A percentile compares a stretch with the other conserved stretches of the same genome.
These are phyloP conservation scores for Pristionchus entomophagus DNA, from an alignment of 2,888 invertebrate species.

Conservation along the genomic window DNA sequence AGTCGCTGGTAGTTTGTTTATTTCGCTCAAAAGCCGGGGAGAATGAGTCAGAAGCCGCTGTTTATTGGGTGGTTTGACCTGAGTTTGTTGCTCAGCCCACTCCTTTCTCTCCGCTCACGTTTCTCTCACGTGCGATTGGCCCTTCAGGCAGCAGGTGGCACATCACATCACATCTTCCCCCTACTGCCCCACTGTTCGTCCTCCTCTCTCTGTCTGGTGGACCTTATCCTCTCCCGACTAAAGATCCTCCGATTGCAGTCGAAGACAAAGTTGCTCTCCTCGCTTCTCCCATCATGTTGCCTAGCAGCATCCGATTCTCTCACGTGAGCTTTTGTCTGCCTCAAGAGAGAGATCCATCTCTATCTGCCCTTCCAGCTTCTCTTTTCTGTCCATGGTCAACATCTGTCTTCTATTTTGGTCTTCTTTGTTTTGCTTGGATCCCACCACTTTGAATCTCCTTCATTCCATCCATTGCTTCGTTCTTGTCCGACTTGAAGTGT, in stretches of 20 bases:
- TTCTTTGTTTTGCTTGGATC: conserved; percentile 21
- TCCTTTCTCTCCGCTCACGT: conserved; percentile 1
- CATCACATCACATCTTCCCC: conserved; percentile 10
- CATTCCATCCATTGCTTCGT: neutral
- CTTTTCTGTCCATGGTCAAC: neutral
- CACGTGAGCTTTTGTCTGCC: neutral
- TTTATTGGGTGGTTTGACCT: neutral
- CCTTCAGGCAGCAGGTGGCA: neutral
- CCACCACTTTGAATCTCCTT: no score
- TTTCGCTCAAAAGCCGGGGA: neutral
- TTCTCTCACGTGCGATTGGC: neutral
- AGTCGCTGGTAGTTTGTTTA: neutral
- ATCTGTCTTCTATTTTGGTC: neutral
- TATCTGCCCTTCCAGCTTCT: neutral
- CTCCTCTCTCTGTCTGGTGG: neutral
- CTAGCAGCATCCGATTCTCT: neutral
- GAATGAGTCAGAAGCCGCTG: neutral
- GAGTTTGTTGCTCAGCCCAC: neutral
- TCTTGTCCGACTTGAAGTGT: neutral
- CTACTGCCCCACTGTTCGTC: neutral
- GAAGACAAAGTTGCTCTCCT: neutral
- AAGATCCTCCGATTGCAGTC: neutral
- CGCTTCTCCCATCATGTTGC: neutral
- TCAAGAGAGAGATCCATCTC: conserved; percentile 11
- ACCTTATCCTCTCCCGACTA: neutral